These are phyloP conservation scores for Tipula lateralis DNA, from an alignment of 2,888 invertebrate genomes.

Conservation along the genomic window DNA sequence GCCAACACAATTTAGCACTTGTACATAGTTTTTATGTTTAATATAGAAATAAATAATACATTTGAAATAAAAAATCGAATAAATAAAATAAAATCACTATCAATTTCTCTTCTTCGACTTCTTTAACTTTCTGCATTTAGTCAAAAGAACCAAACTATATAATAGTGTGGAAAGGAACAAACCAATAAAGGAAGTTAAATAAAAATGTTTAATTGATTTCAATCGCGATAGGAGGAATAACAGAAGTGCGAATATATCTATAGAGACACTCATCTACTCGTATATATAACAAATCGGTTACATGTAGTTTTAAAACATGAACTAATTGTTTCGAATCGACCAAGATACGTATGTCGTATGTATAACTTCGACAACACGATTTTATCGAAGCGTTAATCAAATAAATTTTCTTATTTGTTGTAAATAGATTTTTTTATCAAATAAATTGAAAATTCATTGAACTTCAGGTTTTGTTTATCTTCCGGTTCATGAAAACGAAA, in stretches of 20 bases:
- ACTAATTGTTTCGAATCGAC: background rate
- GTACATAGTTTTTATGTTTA: background rate
- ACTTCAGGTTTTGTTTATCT: background rate
- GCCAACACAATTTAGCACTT: conserved; percentile 28
- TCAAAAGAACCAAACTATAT: background rate
- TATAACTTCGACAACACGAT: background rate
- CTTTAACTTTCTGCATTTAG: background rate
- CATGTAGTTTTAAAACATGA: background rate
- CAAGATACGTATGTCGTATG: background rate
- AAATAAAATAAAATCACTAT: background rate
- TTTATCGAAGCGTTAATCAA: background rate
- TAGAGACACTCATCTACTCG: background rate
- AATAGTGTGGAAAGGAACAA: background rate
- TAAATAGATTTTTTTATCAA: no score
- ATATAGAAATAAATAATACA: background rate
- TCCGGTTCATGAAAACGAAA: background rate
- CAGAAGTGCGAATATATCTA: background rate
- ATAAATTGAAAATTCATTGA: background rate
- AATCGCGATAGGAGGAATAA: background rate
- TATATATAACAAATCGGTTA: background rate
- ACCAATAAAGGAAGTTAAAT: background rate
- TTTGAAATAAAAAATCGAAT: background rate
- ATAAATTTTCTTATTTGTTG: background rate
- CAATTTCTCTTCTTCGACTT: background rate
- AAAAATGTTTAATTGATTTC: background rate